Evolutionary conservation across 2,888 invertebrate genomes (phyloP).

Genomic region (Drosophila greeni): DNA sequence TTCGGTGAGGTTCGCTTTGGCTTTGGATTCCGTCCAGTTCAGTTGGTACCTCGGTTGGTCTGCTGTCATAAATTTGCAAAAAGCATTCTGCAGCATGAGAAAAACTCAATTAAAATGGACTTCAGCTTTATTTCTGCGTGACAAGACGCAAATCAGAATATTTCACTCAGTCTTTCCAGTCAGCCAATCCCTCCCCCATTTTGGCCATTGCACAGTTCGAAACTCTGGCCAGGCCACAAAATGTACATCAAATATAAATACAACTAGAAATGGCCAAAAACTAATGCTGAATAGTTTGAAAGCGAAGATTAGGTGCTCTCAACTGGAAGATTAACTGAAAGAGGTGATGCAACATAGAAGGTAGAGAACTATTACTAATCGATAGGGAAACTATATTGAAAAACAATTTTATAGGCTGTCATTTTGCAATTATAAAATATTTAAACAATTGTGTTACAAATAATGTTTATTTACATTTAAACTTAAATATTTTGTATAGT

Average conservation of each 20-base stretch:
- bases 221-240: conserved; percentile 43
- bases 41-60: conserved; percentile 11
- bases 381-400: not conserved
- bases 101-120: conserved; percentile 72
- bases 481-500: too few species aligned
- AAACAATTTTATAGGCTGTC: not conserved
- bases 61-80: conserved; percentile 48
- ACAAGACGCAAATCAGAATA: conserved; percentile 57
- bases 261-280: conserved; percentile 33
- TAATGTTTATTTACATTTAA: not conserved
- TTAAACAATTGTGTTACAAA: too few species aligned
- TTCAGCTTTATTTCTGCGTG: conserved; percentile 61
- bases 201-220: conserved; percentile 3
- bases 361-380: not conserved
- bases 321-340: too few species aligned
- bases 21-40: conserved; percentile 22
- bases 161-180: conserved; percentile 23
- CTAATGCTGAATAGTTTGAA: not conserved
- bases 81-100: conserved; percentile 42
- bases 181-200: conserved; percentile 3
- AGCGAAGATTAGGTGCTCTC: conserved; percentile 41
- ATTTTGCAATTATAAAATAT: too few species aligned
- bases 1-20: conserved; percentile 27
- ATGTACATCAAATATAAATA: conserved; percentile 47
- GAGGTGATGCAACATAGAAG: not conserved